Base-by-base conservation (phyloP, 2,113 vertebrate species). In the Oophaga pumilio region DNA sequence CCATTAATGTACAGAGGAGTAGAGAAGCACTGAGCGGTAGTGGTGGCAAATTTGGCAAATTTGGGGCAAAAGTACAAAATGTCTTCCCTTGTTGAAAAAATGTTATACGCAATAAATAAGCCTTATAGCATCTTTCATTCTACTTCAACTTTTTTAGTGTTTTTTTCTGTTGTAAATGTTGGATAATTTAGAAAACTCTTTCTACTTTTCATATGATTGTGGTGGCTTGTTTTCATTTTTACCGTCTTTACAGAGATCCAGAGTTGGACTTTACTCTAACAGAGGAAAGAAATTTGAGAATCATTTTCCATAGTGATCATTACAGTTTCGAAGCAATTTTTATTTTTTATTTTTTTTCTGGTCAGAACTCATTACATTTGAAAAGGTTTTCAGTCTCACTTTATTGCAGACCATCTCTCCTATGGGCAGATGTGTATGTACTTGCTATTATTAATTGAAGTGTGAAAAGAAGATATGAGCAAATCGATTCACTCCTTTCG, bases 391-490 rank as follows among this genome's bases (percentile, higher is more conserved):
- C 17, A 73, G 33, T 26, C 2, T 2, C 11, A 20, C 22, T 49
- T 73, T 50, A 49, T 74, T 6, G 71, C 10, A 15, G 33, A 22
- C 33, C 9, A 50, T 49, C 10, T 14, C 33, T 49, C 43, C 71
- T 49, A 50, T 20, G 43, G 33, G 33, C 17, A 43, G 28, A 33
- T 49, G 33, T 49, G 33, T 7, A 74, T 74, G 71, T 50, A 49
- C 71, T 74, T 9, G 43, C 71, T 74, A 74, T 74, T 74, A 74
- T 49, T 33, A 74, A 74, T 74, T 50, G 71, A 74, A 74, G 71
- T 74, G 33, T 74, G 71, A 74, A 74, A 74, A 74, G 71, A 74
- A 49, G 71, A 74, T 74, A 74, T 74, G 71, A 74, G 71, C 71
- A 50, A 50, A 74, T 74, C 71, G 71, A 74, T 74, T 74, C 33